phyloP scores from a whole-genome alignment of 1,140 invertebrate species.

The Drosophila repleta region DNA sequence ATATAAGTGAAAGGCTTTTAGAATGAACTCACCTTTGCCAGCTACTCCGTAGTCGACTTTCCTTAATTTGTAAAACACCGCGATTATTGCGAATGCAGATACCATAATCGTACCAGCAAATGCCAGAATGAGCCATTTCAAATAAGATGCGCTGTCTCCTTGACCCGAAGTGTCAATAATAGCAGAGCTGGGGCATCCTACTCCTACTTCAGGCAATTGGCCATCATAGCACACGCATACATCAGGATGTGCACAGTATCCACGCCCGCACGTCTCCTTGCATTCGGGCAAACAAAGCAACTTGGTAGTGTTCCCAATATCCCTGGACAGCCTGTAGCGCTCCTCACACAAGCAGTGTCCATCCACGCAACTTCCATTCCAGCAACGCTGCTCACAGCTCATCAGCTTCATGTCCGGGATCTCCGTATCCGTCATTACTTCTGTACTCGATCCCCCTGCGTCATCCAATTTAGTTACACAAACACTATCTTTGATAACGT shows the following conservation, averaged over 20 bases:
- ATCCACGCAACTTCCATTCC: slow-evolving; percentile 52
- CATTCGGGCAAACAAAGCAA: slow-evolving; percentile 51
- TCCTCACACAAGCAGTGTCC: slow-evolving; percentile 38
- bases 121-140: too few relatives aligned
- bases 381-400: slow-evolving; percentile 28
- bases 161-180: too few relatives aligned
- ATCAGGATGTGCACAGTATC: slow-evolving; percentile 45
- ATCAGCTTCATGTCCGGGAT: too few relatives aligned
- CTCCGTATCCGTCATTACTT: too few relatives aligned
- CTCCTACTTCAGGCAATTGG: slow-evolving; percentile 9
- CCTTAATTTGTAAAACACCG: too few relatives aligned
- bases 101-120: too few relatives aligned
- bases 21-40: too few relatives aligned
- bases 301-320: neutral
- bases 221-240: slow-evolving; percentile 49
- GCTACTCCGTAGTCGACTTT: too few relatives aligned
- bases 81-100: too few relatives aligned
- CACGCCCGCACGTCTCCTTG: slow-evolving; percentile 41
- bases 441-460: neutral
- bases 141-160: too few relatives aligned
- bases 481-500: neutral
- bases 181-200: too few relatives aligned
- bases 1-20: too few relatives aligned
- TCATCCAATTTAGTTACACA: slow-evolving; percentile 9
- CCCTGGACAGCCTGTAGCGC: slow-evolving; percentile 33